A percentile compares a stretch with the other conserved stretches of the same genome.
phyloP scores from a whole-genome alignment of 2,797 vertebrate genomes.

The Malacoctenus gilli region DNA sequence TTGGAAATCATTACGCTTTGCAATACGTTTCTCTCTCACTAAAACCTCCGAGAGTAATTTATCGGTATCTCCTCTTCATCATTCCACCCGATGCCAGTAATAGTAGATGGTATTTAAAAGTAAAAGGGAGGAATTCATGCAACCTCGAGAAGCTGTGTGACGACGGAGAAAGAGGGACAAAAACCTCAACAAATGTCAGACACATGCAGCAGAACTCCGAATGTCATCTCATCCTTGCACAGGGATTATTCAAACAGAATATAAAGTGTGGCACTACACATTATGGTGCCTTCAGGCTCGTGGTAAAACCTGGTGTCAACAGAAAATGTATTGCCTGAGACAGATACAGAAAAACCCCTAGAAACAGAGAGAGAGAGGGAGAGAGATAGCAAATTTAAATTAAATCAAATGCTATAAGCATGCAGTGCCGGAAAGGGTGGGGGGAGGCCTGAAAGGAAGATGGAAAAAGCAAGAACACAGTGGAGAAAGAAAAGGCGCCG shows the following conservation, averaged over 20 bases:
- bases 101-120: neutral
- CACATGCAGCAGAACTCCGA: neutral
- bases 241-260: slow-evolving; percentile 38
- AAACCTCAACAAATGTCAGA: neutral
- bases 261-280: slow-evolving; percentile 8
- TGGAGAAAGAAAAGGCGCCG: neutral
- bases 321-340: slow-evolving; percentile 55
- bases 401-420: slow-evolving; percentile 48
- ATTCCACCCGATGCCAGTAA: neutral
- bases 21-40: neutral
- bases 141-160: neutral
- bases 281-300: slow-evolving; percentile 42
- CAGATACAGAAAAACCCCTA: slow-evolving; percentile 45
- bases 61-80: neutral
- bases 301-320: slow-evolving; percentile 61
- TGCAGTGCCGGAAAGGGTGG: slow-evolving; percentile 28
- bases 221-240: neutral
- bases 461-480: slow-evolving; percentile 18
- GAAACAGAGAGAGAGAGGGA: slow-evolving; percentile 3
- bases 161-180: neutral
- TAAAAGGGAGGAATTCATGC: neutral
- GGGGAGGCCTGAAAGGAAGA: slow-evolving; percentile 25
- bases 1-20: neutral
- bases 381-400: slow-evolving; percentile 48
- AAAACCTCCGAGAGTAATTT: neutral